phyloP scores from a whole-genome alignment of 2,797 vertebrate species.

The Rhinichthys osculus region DNA sequence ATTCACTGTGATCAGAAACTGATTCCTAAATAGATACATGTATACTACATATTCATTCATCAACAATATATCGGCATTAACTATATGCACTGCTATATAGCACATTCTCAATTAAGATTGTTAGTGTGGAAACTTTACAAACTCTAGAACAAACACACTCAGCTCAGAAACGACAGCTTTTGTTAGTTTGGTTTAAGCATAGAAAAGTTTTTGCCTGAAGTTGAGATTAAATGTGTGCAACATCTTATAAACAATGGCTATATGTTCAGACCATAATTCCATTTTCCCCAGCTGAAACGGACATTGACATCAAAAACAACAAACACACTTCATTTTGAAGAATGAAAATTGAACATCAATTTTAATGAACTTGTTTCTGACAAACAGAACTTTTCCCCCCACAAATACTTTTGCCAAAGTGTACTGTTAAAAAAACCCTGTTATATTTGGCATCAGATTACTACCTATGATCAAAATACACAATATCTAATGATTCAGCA shows the following conservation, averaged over 20 bases:
- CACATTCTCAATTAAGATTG: constrained; percentile 32
- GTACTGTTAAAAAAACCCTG: background rate
- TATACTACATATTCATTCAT: background rate
- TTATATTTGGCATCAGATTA: constrained; percentile 29
- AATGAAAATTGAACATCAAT: background rate
- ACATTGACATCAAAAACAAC: background rate
- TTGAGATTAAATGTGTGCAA: constrained; percentile 4
- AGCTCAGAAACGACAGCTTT: background rate
- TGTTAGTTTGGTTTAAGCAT: constrained; percentile 20
- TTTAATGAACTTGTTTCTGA: background rate
- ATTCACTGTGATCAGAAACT: constrained; percentile 40
- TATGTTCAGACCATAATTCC: background rate
- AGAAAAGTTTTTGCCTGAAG: constrained; percentile 12
- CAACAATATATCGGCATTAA: constrained; percentile 24
- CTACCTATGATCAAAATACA: background rate
- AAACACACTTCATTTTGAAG: constrained; percentile 11
- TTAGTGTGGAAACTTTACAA: constrained; percentile 35
- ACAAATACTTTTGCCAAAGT: background rate
- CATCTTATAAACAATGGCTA: constrained; percentile 27
- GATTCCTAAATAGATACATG: constrained; percentile 14
- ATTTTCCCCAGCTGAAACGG: background rate
- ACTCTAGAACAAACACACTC: constrained; percentile 27
- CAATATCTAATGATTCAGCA: background rate
- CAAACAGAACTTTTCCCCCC: background rate
- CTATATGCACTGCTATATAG: constrained; percentile 1